A percentile compares a stretch with the other conserved stretches of the same genome.
phyloP scores from a whole-genome alignment of 2,797 vertebrate species.

The Typhlichthys subterraneus region DNA sequence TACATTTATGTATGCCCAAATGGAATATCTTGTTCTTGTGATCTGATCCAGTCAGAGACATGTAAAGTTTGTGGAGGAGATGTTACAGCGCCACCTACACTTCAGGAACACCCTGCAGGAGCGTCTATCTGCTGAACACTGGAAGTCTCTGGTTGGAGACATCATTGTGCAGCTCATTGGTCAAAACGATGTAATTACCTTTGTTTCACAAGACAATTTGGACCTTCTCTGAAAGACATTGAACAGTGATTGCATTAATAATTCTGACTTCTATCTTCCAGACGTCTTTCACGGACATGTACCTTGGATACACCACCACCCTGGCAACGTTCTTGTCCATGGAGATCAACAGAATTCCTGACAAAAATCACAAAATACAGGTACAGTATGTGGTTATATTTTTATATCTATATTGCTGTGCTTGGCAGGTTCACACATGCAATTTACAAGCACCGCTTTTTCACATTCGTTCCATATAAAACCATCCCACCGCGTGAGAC shows the following conservation, averaged over 20 bases:
- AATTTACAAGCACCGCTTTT: too few species aligned
- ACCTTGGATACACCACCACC: conserved; percentile 70
- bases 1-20: neutral
- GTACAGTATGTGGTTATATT: conserved; percentile 28
- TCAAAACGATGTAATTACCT: conserved; percentile 70
- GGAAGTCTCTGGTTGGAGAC: conserved; percentile 76
- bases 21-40: neutral
- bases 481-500: too few species aligned
- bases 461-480: too few species aligned
- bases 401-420: neutral
- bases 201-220: neutral
- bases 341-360: conserved; percentile 64
- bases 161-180: conserved; percentile 78
- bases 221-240: neutral
- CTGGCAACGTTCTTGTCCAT: conserved; percentile 71
- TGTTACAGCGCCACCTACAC: conserved; percentile 75
- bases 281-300: conserved; percentile 74
- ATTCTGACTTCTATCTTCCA: conserved; percentile 37
- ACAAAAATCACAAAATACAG: conserved; percentile 56
- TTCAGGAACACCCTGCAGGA: conserved; percentile 81
- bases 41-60: conserved; percentile 62
- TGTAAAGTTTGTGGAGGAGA: conserved; percentile 71
- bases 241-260: rapidly evolving
- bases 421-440: neutral
- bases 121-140: conserved; percentile 67